Base-by-base conservation (phyloP, 2,888 invertebrate genomes). In the Rhagonycha fulva region DNA sequence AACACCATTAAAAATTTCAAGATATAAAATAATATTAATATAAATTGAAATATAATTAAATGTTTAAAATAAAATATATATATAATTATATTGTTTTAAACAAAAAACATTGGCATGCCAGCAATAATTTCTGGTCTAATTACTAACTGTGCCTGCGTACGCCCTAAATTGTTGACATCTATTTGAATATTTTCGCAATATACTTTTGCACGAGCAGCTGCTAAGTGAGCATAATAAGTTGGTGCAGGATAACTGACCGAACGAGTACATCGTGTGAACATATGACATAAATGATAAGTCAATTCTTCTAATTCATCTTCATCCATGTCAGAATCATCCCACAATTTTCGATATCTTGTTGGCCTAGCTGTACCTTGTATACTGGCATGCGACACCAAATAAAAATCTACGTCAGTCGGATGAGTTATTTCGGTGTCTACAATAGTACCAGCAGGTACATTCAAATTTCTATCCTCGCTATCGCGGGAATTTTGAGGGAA, bases 351-450 rank as follows among this genome's bases (percentile, higher is more conserved):
- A 87, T 97, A 97, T 81, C 96, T 95, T 0, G 96, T 95, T 0
- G 96, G 96, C 9, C 94, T 92, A 0, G 95, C 94, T 0, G 95
- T 95, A 71, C 96, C 96, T 88, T 95, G 92, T 70, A 93, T 93
- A 14, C 92, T 92, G 72, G 92, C 91, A 83, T 93, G 93, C 0
- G 91, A 91, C 3, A 88, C 87, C 84, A 98, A 89, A 86, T 96
- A 98, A 87, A 97, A 98, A 87, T 98, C 97, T 82, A 95, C 90
- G 85, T 97, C 94, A 1, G 92, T 92, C 0, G 96, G 95, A 87
- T 97, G 96, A 0, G 95, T 95, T 63, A 98, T 97, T 0, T 91
- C 89, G 0, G 91, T 92, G 85, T 98, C 98, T 0, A 98, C 96
- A 69, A 81, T 77, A 0, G 97, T 97, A 0, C 97, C 97, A 0